These are phyloP conservation scores for Perizoma flavofasciatum DNA, from an alignment of 2,888 invertebrate species.

Conservation along the genomic window DNA sequence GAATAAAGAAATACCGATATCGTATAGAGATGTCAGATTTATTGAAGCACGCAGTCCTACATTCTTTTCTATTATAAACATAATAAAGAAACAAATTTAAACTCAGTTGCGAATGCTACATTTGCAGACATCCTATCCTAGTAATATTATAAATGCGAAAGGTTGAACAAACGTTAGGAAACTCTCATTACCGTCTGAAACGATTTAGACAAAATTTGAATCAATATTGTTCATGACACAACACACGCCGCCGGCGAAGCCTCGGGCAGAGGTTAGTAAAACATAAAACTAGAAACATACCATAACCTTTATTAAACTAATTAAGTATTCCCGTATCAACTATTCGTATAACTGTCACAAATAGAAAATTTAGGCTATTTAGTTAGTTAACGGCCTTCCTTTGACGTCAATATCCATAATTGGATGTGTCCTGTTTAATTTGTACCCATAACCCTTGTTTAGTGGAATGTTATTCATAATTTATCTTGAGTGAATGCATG, in stretches of 20 bases:
- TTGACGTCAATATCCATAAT: slow-evolving; percentile 45
- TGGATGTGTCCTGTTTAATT: slow-evolving; percentile 45
- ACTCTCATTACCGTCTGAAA: too few relatives aligned
- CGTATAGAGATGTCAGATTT: background rate
- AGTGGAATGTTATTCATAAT: slow-evolving; percentile 12
- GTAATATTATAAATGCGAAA: too few relatives aligned
- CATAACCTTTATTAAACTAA: slow-evolving; percentile 16
- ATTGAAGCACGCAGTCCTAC: background rate
- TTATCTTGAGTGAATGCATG: too few relatives aligned
- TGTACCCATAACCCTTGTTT: slow-evolving; percentile 39
- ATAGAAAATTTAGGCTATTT: slow-evolving; percentile 34
- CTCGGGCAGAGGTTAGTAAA: background rate
- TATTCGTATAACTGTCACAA: slow-evolving; percentile 27
- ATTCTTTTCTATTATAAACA: too few relatives aligned
- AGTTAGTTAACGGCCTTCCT: slow-evolving; percentile 43
- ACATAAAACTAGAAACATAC: background rate
- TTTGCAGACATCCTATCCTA: too few relatives aligned
- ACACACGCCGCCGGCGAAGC: too few relatives aligned
- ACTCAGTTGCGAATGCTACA: too few relatives aligned
- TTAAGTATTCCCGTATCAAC: slow-evolving; percentile 26
- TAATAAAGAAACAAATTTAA: too few relatives aligned
- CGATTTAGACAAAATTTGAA: too few relatives aligned
- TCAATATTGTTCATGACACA: too few relatives aligned
- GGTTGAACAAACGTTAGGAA: too few relatives aligned
- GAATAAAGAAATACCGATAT: background rate